Percentiles rank a stretch among this genome's conserved stretches.
These are phyloP conservation scores for Nothoprocta perdicaria DNA, from an alignment of 2,113 vertebrate species.

Conservation along the genomic window DNA sequence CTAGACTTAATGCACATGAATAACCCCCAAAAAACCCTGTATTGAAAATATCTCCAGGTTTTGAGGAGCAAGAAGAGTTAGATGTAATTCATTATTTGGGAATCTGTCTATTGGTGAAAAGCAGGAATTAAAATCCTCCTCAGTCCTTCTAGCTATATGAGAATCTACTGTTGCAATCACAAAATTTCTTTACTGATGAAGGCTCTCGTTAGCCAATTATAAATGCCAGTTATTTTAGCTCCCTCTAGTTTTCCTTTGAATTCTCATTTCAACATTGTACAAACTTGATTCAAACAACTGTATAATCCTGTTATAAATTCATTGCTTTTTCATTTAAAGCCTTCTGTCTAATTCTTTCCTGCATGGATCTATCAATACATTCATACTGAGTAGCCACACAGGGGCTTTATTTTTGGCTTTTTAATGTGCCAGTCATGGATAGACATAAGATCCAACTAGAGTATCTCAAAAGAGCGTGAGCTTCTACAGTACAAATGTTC, in stretches of 20 bases:
- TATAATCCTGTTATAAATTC: constrained; percentile 66
- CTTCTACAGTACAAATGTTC: constrained; percentile 51
- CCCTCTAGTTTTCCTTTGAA: constrained; percentile 46
- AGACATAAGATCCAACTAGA: constrained; percentile 17
- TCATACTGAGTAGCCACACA: constrained; percentile 40
- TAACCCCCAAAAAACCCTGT: not conserved
- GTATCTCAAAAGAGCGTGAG: constrained; percentile 46
- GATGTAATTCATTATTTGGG: not conserved
- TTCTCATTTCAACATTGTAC: constrained; percentile 8
- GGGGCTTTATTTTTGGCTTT: constrained; percentile 54
- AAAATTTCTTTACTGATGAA: not conserved
- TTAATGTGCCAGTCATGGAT: constrained; percentile 54
- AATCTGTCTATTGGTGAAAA: not conserved
- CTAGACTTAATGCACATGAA: not conserved
- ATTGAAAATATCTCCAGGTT: not conserved
- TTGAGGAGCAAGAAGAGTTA: not conserved
- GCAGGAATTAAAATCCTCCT: not conserved
- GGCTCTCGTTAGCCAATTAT: not conserved
- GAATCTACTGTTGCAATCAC: not conserved
- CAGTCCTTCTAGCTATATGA: not conserved
- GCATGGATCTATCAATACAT: constrained; percentile 44
- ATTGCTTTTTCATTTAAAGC: constrained; percentile 55
- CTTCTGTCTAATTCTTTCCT: constrained; percentile 53
- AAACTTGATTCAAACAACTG: constrained; percentile 23
- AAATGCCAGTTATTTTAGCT: constrained; percentile 29